Evolutionary conservation across 2,888 invertebrate genomes (phyloP).

Genomic region (Macrostomum cliftonense): DNA sequence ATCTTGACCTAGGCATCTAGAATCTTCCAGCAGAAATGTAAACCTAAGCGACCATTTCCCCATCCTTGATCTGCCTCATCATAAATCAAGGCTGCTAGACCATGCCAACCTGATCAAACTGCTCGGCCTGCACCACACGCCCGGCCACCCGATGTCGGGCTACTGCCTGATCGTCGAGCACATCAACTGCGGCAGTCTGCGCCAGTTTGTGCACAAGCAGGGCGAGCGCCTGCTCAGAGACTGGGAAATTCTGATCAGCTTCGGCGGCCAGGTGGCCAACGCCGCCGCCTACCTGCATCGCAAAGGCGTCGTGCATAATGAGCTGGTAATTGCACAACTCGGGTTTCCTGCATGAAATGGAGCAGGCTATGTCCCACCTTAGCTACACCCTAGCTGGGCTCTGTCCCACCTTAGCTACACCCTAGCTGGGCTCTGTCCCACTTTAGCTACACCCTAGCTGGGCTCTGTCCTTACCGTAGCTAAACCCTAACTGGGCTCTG

Average conservation of each 20-base stretch:
- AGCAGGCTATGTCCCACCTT: too few relatives aligned
- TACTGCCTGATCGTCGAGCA: not conserved
- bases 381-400: too few relatives aligned
- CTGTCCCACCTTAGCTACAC: too few relatives aligned
- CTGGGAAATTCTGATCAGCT: constrained; percentile 4
- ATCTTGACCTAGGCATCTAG: too few relatives aligned
- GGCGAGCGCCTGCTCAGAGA: constrained; percentile 1
- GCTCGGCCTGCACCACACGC: not conserved
- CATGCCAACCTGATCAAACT: not conserved
- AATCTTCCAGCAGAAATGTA: too few relatives aligned
- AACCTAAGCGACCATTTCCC: too few relatives aligned
- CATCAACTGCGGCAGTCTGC: not conserved
- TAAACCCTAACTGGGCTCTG: too few relatives aligned
- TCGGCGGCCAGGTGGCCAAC: constrained; percentile 1
- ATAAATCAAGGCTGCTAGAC: constrained; percentile 2
- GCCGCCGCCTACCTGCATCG: constrained; percentile 1
- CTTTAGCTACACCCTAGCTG: too few relatives aligned
- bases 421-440: too few relatives aligned
- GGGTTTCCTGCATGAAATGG: too few relatives aligned
- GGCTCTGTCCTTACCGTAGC: too few relatives aligned
- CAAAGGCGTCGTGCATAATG: constrained; percentile 6
- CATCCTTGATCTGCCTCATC: too few relatives aligned
- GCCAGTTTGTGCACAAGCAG: not conserved
- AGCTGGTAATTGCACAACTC: not conserved
- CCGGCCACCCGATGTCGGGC: not conserved